phyloP scores from a whole-genome alignment of 1,140 invertebrate species.

The Tenebrio molitor region DNA sequence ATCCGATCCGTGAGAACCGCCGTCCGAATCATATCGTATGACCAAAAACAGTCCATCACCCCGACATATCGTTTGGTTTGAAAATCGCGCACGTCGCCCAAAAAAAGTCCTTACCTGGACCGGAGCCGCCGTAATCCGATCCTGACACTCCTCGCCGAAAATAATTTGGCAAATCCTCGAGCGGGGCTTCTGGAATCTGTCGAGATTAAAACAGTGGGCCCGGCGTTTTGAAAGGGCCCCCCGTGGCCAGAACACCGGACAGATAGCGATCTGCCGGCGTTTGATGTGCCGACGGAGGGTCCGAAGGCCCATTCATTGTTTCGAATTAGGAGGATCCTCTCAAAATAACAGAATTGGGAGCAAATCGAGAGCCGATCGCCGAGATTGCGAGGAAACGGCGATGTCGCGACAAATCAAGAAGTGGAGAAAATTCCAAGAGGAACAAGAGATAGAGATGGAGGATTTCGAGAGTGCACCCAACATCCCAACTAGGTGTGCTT shows the following conservation, averaged over 20 bases:
- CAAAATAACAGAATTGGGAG: slow-evolving; percentile 12
- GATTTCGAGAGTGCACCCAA: too few species aligned
- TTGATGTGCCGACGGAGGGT: slow-evolving; percentile 57
- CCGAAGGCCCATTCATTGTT: slow-evolving; percentile 47
- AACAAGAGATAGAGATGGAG: too few species aligned
- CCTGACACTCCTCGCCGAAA: slow-evolving; percentile 3
- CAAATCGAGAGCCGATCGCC: background rate
- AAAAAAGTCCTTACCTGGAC: slow-evolving; percentile 13
- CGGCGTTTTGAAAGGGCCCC: slow-evolving; percentile 53
- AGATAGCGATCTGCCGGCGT: slow-evolving; percentile 46
- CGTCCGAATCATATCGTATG: slow-evolving; percentile 8
- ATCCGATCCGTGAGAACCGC: background rate
- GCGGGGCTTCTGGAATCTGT: slow-evolving; percentile 16
- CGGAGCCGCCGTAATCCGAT: slow-evolving; percentile 16
- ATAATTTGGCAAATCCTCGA: slow-evolving; percentile 28
- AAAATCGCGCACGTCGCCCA: background rate
- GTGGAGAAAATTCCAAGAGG: too few species aligned
- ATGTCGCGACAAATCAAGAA: too few species aligned
- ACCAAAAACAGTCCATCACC: background rate
- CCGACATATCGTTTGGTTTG: too few species aligned
- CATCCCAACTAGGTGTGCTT: too few species aligned
- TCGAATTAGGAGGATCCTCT: background rate
- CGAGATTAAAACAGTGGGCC: slow-evolving; percentile 46
- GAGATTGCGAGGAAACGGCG: background rate
- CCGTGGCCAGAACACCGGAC: slow-evolving; percentile 48